Evolutionary conservation across 2,797 vertebrate genomes (phyloP).

Genomic region (Coilia nasus): DNA sequence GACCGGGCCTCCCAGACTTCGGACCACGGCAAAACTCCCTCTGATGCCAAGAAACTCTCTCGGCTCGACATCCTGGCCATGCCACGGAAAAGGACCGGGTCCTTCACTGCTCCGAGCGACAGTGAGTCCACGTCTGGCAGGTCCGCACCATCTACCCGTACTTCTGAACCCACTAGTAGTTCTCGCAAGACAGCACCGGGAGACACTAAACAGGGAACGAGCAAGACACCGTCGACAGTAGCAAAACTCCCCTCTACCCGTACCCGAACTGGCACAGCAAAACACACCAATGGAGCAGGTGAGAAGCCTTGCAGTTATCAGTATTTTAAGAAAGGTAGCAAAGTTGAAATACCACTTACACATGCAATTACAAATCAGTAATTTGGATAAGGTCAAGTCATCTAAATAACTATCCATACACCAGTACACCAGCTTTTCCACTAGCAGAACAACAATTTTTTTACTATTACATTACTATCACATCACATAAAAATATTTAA

Average conservation of each 20-base stretch:
- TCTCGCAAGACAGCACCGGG: constrained; percentile 74
- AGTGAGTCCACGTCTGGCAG: constrained; percentile 73
- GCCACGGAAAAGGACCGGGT: constrained; percentile 91
- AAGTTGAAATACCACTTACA: neutral
- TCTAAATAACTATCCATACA: neutral
- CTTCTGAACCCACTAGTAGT: constrained; percentile 65
- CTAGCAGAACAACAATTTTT: too few relatives aligned
- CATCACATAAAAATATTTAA: too few relatives aligned
- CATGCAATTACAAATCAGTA: neutral
- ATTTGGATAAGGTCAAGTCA: neutral
- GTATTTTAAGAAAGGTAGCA: neutral
- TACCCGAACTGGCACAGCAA: constrained; percentile 82
- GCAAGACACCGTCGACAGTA: constrained; percentile 58
- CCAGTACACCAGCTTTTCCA: too few relatives aligned
- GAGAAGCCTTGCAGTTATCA: constrained; percentile 63
- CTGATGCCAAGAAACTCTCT: constrained; percentile 86
- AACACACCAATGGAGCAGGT: constrained; percentile 79
- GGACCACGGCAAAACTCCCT: constrained; percentile 73
- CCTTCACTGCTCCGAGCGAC: constrained; percentile 88
- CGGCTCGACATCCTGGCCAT: constrained; percentile 92
- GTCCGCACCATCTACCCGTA: constrained; percentile 66
- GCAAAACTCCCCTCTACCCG: constrained; percentile 81
- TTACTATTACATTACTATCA: too few relatives aligned
- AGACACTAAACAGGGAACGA: constrained; percentile 69
- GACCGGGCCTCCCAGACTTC: constrained; percentile 78